Conservation (phyloP, 2,797 vertebrate species). For the Alcedo quadribrachys region DNA sequence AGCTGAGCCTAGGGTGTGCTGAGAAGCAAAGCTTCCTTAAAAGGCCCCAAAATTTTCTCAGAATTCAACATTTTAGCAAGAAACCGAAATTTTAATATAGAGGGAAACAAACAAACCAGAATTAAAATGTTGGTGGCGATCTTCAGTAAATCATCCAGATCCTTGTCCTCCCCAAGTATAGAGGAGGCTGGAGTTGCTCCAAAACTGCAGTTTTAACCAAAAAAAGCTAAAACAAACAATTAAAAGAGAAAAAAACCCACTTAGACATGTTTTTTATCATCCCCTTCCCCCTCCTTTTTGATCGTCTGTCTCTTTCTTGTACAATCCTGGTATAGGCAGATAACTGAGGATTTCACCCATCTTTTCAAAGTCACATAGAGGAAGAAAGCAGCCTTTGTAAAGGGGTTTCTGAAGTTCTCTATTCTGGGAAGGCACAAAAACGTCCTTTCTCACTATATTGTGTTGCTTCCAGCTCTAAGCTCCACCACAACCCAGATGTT, state of each 20-base stretch:
- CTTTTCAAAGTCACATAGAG: neutral
- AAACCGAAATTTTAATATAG: neutral
- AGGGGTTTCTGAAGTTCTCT: slow-evolving; percentile 46
- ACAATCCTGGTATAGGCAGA: slow-evolving; percentile 3
- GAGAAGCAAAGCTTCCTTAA: neutral
- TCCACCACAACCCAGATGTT: slow-evolving; percentile 48
- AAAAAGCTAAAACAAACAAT: slow-evolving; percentile 22
- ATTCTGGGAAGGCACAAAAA: slow-evolving; percentile 55
- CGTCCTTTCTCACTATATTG: slow-evolving; percentile 49
- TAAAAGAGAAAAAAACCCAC: neutral
- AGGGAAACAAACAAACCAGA: neutral
- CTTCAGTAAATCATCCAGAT: neutral
- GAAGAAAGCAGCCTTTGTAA: slow-evolving; percentile 59
- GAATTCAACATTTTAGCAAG: neutral
- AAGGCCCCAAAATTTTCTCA: neutral
- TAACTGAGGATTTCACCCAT: slow-evolving; percentile 30
- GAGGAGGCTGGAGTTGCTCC: neutral
- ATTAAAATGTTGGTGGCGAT: neutral
- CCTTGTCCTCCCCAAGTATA: neutral
- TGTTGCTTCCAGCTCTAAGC: slow-evolving; percentile 47
- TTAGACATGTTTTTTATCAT: neutral
- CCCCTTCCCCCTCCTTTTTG: slow-evolving; percentile 29
- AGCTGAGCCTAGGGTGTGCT: neutral
- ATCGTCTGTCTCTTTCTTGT: slow-evolving; percentile 40
- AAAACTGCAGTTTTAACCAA: neutral